phyloP scores from a whole-genome alignment of 2,113 vertebrate genomes.

The Glaucomys volans region DNA sequence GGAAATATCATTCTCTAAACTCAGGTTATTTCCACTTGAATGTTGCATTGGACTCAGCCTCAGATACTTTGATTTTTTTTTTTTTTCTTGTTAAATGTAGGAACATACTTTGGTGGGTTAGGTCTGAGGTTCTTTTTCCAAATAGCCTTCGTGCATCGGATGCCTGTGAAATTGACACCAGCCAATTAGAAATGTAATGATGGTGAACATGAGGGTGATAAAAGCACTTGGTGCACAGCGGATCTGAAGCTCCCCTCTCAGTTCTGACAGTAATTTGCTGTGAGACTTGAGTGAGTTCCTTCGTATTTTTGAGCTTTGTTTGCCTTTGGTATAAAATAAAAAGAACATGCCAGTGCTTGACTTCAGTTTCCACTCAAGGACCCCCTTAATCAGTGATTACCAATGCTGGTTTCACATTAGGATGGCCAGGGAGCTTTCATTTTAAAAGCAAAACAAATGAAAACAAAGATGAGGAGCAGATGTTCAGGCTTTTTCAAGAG shows the following conservation, averaged over 20 bases:
- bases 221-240: neutral
- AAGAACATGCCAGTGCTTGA: neutral
- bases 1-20: neutral
- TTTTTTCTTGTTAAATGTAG: neutral
- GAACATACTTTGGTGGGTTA: neutral
- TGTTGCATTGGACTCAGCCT: neutral
- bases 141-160: neutral
- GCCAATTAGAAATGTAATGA: neutral
- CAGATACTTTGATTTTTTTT: neutral
- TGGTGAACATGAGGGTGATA: neutral
- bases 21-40: neutral
- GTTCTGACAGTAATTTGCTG: neutral
- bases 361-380: neutral
- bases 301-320: neutral
- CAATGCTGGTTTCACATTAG: neutral
- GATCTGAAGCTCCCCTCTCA: neutral
- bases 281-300: neutral
- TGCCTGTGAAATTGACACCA: neutral
- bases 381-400: neutral
- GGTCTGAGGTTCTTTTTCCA: neutral
- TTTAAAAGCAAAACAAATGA: neutral
- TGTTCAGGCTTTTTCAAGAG: neutral
- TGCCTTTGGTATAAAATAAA: neutral
- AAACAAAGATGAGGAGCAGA: neutral
- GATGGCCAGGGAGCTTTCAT: neutral